Evolutionary conservation across 2,888 invertebrate species (phyloP), one percentile per base, ranked within the genome.

Genomic region (Tipula helvola): DNA sequence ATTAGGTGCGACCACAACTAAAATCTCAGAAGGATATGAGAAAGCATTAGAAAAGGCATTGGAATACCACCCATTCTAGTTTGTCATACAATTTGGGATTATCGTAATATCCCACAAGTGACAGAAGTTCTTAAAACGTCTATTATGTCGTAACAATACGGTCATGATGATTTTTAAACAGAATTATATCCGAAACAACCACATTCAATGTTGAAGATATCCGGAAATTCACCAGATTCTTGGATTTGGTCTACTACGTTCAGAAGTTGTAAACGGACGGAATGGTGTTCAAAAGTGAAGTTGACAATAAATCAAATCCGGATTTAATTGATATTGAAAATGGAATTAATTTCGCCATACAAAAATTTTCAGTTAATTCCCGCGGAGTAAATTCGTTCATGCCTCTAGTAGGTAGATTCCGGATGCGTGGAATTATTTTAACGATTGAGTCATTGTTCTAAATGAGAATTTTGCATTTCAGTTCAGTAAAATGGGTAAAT

Each of bases 191-290:
- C 10, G 96, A 97, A 89, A 94, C 95, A 88, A 95, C 95, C 1
- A 95, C 96, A 83, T 99, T 99, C 91, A 99, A 99, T 93, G 99
- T 99, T 41, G 99, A 99, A 91, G 99, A 98, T 92, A 95, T 99
- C 87, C 94, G 99, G 89, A 96, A 99, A 87, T 98, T 97, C 91
- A 99, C n/a, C n/a, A 99, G 93, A 95, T 96, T 89, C 91, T 96
- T 87, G 99, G 99, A 87, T 95, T 96, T 88, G 97, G 98, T 44
- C 92, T 99, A 85, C 90, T 93, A 10, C 94, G 94, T 88, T 96
- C 96, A 18, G 93, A 95, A 90, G 97, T 98, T 1, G 93, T 99
- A 2, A 96, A n/a, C n/a, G n/a, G n/a, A 97, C 88, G 99, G 99
- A 84, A 99, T 99, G 98, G 98, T 99, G 0, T 99, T 99, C 92